Conservation (phyloP, 2,888 invertebrate genomes). For the Bugulina stolonifera region DNA sequence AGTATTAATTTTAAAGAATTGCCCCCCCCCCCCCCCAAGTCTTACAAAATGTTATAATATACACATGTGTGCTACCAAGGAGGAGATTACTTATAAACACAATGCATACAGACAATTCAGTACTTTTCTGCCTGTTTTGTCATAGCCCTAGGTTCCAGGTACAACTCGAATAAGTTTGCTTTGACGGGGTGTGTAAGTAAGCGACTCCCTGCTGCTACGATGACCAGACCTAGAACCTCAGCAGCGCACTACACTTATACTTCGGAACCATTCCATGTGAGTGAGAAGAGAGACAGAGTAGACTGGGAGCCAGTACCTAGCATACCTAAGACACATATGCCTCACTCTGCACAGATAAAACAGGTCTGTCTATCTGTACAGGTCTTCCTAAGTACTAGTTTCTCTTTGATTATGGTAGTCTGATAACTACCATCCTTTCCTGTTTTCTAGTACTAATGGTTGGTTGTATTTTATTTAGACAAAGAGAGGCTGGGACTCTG, state of each 20-base stretch:
- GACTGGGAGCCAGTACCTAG: constrained; percentile 34
- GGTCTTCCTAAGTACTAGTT: no score
- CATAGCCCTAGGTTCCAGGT: constrained; percentile 11
- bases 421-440: no score
- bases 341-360: constrained; percentile 38
- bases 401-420: no score
- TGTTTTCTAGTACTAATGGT: no score
- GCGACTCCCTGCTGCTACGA: constrained; percentile 43
- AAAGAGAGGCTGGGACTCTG: constrained; percentile 41
- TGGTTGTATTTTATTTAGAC: no score
- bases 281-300: not conserved
- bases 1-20: no score
- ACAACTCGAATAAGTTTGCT: not conserved
- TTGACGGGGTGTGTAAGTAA: constrained; percentile 34
- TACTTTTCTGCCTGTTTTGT: not conserved
- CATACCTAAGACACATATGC: constrained; percentile 50
- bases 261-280: not conserved
- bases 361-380: constrained; percentile 30
- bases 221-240: constrained; percentile 37
- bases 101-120: no score
- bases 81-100: no score
- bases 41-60: no score
- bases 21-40: no score
- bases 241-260: constrained; percentile 14
- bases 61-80: no score